Percentiles rank a stretch among this genome's conserved stretches.
phyloP scores from a whole-genome alignment of 2,888 invertebrate genomes.

The Hirtodrosophila alboralis region DNA sequence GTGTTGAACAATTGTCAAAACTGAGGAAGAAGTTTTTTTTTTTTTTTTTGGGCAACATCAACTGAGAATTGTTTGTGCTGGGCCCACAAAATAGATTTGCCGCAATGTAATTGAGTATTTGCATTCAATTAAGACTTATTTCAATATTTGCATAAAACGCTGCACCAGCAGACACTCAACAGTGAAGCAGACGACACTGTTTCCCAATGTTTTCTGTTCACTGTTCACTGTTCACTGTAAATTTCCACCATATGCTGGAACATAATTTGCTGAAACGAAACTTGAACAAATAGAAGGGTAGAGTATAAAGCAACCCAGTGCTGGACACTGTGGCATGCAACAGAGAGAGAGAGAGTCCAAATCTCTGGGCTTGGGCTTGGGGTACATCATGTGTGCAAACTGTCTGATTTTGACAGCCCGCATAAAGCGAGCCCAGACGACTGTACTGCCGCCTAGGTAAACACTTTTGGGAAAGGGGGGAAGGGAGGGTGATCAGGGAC shows the following conservation, averaged over 20 bases:
- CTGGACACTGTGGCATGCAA: conserved; percentile 17
- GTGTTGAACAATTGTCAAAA: conserved; percentile 51
- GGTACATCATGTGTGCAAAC: conserved; percentile 71
- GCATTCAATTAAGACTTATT: conserved; percentile 83
- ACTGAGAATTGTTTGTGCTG: conserved; percentile 49
- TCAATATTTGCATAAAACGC: conserved; percentile 81
- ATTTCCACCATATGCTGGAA: conserved; percentile 68
- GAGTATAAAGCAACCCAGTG: too few relatives aligned
- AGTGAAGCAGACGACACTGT: conserved; percentile 36
- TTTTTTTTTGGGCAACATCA: neutral
- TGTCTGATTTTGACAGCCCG: conserved; percentile 80
- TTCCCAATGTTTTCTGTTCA: conserved; percentile 15
- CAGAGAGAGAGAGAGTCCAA: conserved; percentile 38
- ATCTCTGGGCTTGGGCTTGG: conserved; percentile 27
- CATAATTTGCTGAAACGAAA: conserved; percentile 76
- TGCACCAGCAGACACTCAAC: conserved; percentile 50
- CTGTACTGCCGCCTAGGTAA: conserved; percentile 46
- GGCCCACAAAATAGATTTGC: conserved; percentile 79
- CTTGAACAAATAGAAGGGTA: conserved; percentile 67
- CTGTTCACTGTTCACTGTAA: conserved; percentile 42
- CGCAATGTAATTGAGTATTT: conserved; percentile 82
- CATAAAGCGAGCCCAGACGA: conserved; percentile 72
- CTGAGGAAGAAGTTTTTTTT: too few relatives aligned
- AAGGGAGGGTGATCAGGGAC: neutral
- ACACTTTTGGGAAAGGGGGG: conserved; percentile 9